Evolutionary conservation across 1,140 invertebrate genomes (phyloP).

Genomic region (Lysiphlebus fabarum): DNA sequence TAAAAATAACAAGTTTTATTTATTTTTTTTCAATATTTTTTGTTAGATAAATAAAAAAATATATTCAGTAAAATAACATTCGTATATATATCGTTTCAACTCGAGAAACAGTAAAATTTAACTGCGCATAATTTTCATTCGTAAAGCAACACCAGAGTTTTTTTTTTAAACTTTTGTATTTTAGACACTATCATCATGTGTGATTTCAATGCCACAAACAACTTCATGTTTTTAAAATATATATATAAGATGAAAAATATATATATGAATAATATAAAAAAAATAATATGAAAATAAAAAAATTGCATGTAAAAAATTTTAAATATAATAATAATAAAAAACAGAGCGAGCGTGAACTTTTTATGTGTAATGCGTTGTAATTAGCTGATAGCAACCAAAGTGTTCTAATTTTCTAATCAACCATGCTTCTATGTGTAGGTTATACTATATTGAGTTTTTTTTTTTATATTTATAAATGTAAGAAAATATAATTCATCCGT

Average conservation of each 20-base stretch:
- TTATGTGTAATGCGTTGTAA: neutral
- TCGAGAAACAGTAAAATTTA: neutral
- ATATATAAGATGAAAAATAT: too few relatives aligned
- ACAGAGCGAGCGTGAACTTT: neutral
- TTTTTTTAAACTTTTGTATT: neutral
- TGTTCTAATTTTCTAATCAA: slow-evolving; percentile 34
- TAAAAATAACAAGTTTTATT: too few relatives aligned
- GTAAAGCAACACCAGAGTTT: neutral
- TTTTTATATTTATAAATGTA: neutral
- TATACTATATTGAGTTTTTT: neutral
- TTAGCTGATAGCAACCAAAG: slow-evolving; percentile 14
- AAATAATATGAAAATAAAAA: neutral
- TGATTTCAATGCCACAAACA: too few relatives aligned
- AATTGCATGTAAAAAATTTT: neutral
- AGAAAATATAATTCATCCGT: neutral
- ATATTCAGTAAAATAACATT: neutral
- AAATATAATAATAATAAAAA: neutral
- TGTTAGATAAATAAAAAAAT: neutral
- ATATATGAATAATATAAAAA: too few relatives aligned
- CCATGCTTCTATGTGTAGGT: neutral
- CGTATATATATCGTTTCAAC: neutral
- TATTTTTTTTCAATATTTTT: neutral
- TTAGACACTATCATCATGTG: neutral
- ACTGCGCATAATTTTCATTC: slow-evolving; percentile 3
- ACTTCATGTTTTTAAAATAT: too few relatives aligned